A percentile compares a stretch with the other conserved stretches of the same genome.
Evolutionary conservation across 2,888 invertebrate species (phyloP).

Genomic region (Antheraea assamensis): DNA sequence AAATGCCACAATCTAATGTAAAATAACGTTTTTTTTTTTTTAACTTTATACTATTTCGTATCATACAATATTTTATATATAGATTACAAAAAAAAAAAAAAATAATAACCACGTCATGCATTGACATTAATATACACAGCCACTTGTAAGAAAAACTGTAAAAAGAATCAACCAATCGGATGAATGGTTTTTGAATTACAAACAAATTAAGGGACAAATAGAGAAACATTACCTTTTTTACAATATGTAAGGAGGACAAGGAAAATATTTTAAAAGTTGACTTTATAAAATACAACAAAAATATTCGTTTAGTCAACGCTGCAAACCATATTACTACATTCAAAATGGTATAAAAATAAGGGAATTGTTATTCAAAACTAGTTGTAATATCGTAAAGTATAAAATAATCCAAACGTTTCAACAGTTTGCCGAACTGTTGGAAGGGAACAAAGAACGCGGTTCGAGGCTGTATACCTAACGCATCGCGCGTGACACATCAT

Average conservation of each 20-base stretch:
- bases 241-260: too few relatives aligned
- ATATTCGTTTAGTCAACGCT: background rate
- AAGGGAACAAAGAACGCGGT: slow-evolving; percentile 29
- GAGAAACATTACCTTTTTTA: too few relatives aligned
- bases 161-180: too few relatives aligned
- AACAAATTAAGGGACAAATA: too few relatives aligned
- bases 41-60: background rate
- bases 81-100: too few relatives aligned
- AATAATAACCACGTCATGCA: too few relatives aligned
- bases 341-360: too few relatives aligned
- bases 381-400: background rate
- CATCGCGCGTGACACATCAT: slow-evolving; percentile 66
- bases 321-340: background rate
- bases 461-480: slow-evolving; percentile 57
- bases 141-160: too few relatives aligned
- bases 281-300: too few relatives aligned
- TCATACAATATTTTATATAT: background rate
- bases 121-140: too few relatives aligned
- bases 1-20: background rate
- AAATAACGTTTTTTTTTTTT: background rate
- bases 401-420: background rate
- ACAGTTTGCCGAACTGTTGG: background rate
- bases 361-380: background rate
- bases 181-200: too few relatives aligned
- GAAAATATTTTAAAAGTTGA: too few relatives aligned